These are phyloP conservation scores for Thelaira solivaga DNA, from an alignment of 2,888 invertebrate species.

Conservation along the genomic window DNA sequence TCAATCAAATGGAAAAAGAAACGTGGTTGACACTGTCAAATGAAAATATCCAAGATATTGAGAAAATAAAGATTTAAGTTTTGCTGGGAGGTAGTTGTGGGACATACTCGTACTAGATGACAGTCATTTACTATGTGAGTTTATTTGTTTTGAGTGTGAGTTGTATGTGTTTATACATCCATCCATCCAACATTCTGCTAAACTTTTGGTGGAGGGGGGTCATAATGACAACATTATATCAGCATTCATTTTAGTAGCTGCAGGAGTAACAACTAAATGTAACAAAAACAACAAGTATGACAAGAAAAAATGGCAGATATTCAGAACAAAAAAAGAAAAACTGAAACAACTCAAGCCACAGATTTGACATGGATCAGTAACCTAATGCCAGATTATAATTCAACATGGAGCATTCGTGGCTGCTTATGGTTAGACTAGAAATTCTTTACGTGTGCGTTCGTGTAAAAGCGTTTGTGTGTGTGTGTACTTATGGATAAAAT, in stretches of 20 bases:
- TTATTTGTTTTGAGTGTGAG: not conserved
- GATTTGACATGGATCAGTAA: constrained; percentile 78
- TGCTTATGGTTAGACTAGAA: not conserved
- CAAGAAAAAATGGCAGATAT: constrained; percentile 54
- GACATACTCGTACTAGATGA: constrained; percentile 52
- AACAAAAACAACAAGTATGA: constrained; percentile 50
- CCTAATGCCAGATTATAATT: constrained; percentile 77
- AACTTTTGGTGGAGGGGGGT: constrained; percentile 36
- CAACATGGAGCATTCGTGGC: constrained; percentile 69
- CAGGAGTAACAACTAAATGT: constrained; percentile 20
- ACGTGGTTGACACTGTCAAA: not conserved
- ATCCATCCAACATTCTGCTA: constrained; percentile 25
- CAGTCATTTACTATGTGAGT: constrained; percentile 31
- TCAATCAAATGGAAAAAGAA: constrained; percentile 50
- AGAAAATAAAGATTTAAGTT: constrained; percentile 22
- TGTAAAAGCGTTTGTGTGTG: not conserved
- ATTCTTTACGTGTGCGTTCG: not conserved
- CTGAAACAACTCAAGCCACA: constrained; percentile 73
- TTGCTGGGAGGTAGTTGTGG: not conserved
- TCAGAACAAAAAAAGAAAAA: not conserved
- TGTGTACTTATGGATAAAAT: constrained; percentile 27
- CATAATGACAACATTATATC: constrained; percentile 57
- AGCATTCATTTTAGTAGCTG: constrained; percentile 28
- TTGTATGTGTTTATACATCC: not conserved
- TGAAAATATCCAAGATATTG: constrained; percentile 26